Percentiles rank a stretch among this genome's conserved stretches.
These are phyloP conservation scores for Pteropus alecto DNA, from an alignment of 2,113 vertebrate genomes.

Conservation along the genomic window DNA sequence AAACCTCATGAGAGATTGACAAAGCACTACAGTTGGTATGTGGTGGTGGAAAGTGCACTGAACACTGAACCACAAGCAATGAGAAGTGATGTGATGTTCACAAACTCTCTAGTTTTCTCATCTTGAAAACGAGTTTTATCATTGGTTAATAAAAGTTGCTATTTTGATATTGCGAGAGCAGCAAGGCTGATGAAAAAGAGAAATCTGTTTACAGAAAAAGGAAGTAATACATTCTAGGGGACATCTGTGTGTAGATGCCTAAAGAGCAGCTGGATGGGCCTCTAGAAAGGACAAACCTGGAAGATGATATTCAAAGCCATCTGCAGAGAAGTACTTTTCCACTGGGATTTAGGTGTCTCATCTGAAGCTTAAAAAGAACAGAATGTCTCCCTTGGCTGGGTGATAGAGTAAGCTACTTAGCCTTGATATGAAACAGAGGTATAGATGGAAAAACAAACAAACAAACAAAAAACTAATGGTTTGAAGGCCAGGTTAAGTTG, in stretches of 20 bases:
- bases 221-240: background rate
- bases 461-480: background rate
- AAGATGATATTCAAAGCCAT: background rate
- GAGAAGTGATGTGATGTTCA: background rate
- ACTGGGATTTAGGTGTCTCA: background rate
- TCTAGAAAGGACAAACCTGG: background rate
- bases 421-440: background rate
- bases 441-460: background rate
- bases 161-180: background rate
- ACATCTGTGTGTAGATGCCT: background rate
- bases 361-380: background rate
- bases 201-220: background rate
- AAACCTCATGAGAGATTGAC: background rate
- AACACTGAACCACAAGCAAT: background rate
- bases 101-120: background rate
- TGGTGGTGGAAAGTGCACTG: background rate
- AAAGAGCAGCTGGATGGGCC: too few species aligned
- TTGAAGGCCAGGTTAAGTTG: background rate
- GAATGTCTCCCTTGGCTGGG: background rate
- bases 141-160: background rate
- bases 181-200: background rate
- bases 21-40: background rate
- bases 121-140: background rate
- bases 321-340: background rate
- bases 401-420: background rate